phyloP scores from a whole-genome alignment of 2,797 vertebrate species.

The Bradypus variegatus region DNA sequence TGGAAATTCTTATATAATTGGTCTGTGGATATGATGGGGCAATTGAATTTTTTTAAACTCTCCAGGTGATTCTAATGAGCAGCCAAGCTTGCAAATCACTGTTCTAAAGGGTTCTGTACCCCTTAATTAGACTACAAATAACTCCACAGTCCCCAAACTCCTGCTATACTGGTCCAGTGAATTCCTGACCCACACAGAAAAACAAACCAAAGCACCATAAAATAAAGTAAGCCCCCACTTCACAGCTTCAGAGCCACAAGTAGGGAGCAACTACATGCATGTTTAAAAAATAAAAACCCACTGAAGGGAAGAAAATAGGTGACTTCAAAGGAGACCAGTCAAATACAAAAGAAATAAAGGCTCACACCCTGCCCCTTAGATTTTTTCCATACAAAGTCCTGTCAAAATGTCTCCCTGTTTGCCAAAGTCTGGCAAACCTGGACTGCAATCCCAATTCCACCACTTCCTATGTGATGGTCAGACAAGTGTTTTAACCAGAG shows the following conservation, averaged over 20 bases:
- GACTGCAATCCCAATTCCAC: not conserved
- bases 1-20: not conserved
- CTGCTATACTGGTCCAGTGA: not conserved
- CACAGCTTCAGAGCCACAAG: not conserved
- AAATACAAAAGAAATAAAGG: not conserved
- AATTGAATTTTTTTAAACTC: not conserved
- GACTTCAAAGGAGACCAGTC: not conserved
- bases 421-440: not conserved
- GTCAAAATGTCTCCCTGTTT: not conserved
- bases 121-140: not conserved
- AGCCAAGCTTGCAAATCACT: not conserved
- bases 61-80: not conserved
- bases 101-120: not conserved
- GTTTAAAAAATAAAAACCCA: not conserved
- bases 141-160: not conserved
- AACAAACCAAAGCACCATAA: slow-evolving; percentile 7
- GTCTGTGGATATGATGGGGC: not conserved
- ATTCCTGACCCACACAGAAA: not conserved
- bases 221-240: not conserved
- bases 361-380: not conserved
- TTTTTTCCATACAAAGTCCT: not conserved
- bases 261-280: not conserved
- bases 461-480: not conserved
- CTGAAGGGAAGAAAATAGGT: not conserved
- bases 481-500: not conserved